A percentile compares a stretch with the other conserved stretches of the same genome.
Conservation (phyloP, 2,113 vertebrate genomes). For the Furnarius figulus region DNA sequence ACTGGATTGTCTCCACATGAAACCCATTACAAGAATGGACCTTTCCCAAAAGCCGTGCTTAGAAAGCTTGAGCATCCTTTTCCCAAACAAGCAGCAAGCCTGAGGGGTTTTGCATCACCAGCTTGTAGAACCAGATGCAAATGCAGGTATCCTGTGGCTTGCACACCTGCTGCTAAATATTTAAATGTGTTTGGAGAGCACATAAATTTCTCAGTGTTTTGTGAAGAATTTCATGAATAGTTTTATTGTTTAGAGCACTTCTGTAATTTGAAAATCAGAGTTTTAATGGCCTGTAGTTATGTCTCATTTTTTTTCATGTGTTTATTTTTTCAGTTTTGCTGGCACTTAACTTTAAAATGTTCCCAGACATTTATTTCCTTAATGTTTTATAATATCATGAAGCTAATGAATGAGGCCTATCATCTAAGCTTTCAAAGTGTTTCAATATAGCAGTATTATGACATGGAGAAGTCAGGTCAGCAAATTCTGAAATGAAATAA, state of each 20-base stretch:
- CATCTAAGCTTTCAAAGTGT: neutral
- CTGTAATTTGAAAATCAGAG: slow-evolving; percentile 17
- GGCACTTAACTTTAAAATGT: neutral
- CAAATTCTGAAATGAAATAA: neutral
- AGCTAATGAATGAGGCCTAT: neutral
- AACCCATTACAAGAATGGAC: neutral
- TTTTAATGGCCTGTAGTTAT: neutral
- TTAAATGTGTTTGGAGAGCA: slow-evolving; percentile 51
- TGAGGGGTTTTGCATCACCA: slow-evolving; percentile 30
- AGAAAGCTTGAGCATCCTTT: neutral
- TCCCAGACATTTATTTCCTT: neutral
- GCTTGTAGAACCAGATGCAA: slow-evolving; percentile 66
- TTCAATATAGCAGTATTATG: accelerated
- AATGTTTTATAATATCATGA: neutral
- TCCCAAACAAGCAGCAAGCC: slow-evolving; percentile 27
- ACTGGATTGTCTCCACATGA: neutral
- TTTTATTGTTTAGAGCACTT: neutral
- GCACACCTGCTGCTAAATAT: slow-evolving; percentile 65
- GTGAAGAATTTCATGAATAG: slow-evolving; percentile 14
- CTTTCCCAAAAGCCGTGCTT: neutral
- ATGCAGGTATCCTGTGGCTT: slow-evolving; percentile 56
- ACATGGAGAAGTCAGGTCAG: neutral
- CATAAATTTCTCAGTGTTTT: slow-evolving; percentile 46
- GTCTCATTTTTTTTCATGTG: neutral
- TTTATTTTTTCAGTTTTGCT: neutral